A percentile compares a stretch with the other conserved stretches of the same genome.
phyloP scores from a whole-genome alignment of 2,888 invertebrate genomes.

The Campoplex capitator region DNA sequence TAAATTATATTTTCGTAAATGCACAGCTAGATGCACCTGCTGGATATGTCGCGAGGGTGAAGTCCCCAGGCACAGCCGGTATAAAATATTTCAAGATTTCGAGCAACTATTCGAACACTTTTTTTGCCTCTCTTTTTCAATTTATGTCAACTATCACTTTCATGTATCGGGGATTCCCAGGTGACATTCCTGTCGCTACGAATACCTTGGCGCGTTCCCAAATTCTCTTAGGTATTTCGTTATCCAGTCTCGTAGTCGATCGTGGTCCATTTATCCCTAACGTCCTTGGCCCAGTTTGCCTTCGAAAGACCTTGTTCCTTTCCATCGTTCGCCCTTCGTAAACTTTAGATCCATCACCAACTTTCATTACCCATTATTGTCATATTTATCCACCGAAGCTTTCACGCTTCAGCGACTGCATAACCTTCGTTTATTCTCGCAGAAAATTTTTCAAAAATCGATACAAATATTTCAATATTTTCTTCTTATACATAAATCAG shows the following conservation, averaged over 20 bases:
- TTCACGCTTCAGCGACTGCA: background rate
- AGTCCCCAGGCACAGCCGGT: no score
- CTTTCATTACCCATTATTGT: background rate
- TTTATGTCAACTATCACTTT: conserved; percentile 14
- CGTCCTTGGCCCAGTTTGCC: conserved; percentile 12
- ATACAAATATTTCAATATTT: background rate
- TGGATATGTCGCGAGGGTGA: no score
- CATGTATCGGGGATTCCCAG: conserved; percentile 13
- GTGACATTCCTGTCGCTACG: background rate
- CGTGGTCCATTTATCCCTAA: background rate
- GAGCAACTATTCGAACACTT: background rate
- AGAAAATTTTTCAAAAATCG: background rate
- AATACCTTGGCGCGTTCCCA: conserved; percentile 22
- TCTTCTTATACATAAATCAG: background rate
- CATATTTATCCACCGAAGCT: background rate
- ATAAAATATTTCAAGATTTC: background rate
- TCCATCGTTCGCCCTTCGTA: background rate
- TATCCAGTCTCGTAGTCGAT: background rate
- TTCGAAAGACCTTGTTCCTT: background rate
- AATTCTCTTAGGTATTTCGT: conserved; percentile 28
- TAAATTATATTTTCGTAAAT: no score
- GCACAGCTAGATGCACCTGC: no score
- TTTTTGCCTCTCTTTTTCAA: no score
- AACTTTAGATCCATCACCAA: background rate
- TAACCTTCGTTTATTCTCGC: background rate